Percentiles rank a stretch among this genome's conserved stretches.
Conservation (phyloP, 2,113 vertebrate species). For the Lepisosteus oculatus region DNA sequence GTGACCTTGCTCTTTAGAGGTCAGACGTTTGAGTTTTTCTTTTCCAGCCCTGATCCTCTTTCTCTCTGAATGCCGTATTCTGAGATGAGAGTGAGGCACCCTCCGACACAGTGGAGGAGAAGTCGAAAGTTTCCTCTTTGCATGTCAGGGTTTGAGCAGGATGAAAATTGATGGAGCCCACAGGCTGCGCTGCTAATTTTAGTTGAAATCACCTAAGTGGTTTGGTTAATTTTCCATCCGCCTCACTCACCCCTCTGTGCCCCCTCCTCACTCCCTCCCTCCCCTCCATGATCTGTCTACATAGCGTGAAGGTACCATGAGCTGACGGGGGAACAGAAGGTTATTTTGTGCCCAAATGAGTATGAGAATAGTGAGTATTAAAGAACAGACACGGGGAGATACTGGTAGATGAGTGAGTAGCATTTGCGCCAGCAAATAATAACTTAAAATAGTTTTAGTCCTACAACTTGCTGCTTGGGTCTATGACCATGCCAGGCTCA, state of each 20-base stretch:
- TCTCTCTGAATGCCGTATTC: constrained; percentile 22
- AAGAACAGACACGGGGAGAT: constrained; percentile 21
- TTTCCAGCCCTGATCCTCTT: constrained; percentile 5
- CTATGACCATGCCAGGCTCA: too few species aligned
- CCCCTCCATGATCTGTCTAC: constrained; percentile 54
- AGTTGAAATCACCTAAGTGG: constrained; percentile 69
- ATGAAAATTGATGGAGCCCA: constrained; percentile 66
- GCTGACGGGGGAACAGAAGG: constrained; percentile 68
- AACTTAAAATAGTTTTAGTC: background rate
- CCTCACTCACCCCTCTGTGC: constrained; percentile 39
- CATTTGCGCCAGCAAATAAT: too few species aligned
- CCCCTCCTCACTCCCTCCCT: constrained; percentile 28
- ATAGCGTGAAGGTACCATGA: constrained; percentile 63
- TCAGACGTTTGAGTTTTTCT: too few species aligned
- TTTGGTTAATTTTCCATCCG: constrained; percentile 70
- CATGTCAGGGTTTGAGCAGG: constrained; percentile 68
- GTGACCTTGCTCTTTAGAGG: too few species aligned
- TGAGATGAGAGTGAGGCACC: constrained; percentile 30
- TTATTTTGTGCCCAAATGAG: constrained; percentile 71
- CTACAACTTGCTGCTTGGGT: too few species aligned
- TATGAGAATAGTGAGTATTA: constrained; percentile 47
- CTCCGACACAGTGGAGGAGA: constrained; percentile 18
- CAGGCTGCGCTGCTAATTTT: constrained; percentile 69
- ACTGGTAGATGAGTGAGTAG: background rate
- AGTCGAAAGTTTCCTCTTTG: constrained; percentile 47